Conservation (phyloP, 2,113 vertebrate species). For the Corythoichthys haematopterus region DNA sequence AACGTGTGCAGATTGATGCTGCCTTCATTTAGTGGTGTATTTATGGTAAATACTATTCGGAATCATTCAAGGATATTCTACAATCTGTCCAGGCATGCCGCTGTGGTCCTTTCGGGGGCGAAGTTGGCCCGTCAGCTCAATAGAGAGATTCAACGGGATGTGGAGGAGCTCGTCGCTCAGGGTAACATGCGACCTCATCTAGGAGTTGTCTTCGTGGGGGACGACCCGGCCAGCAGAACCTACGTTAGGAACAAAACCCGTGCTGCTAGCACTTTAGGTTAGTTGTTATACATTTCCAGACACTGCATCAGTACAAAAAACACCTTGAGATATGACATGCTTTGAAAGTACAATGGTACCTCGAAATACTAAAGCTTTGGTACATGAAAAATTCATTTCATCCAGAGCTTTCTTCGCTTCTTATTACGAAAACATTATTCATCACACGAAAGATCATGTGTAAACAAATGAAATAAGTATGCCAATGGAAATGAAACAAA, state of each 20-base stretch:
- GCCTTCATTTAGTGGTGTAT: too few relatives aligned
- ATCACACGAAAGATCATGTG: too few relatives aligned
- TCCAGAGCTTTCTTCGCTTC: too few relatives aligned
- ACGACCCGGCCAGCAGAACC: constrained; percentile 83
- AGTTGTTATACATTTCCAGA: constrained; percentile 37
- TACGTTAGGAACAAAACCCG: constrained; percentile 88
- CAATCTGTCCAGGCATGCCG: constrained; percentile 69
- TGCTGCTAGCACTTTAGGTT: constrained; percentile 82
- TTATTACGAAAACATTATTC: too few relatives aligned
- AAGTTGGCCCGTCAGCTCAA: constrained; percentile 81
- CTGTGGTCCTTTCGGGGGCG: constrained; percentile 82
- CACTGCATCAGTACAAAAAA: background rate
- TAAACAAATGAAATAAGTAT: too few relatives aligned
- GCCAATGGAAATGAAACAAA: too few relatives aligned
- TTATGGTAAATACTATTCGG: too few relatives aligned
- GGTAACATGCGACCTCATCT: constrained; percentile 87
- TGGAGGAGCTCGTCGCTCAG: constrained; percentile 76
- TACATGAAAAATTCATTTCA: too few relatives aligned
- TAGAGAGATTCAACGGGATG: constrained; percentile 81
- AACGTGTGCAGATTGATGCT: too few relatives aligned
- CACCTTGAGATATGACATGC: background rate
- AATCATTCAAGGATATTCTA: too few relatives aligned
- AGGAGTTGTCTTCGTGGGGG: constrained; percentile 84
- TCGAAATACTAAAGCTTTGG: too few relatives aligned
- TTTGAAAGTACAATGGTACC: background rate